A percentile compares a stretch with the other conserved stretches of the same genome.
Evolutionary conservation across 2,797 vertebrate species (phyloP).

Genomic region (Poecilia velifera): DNA sequence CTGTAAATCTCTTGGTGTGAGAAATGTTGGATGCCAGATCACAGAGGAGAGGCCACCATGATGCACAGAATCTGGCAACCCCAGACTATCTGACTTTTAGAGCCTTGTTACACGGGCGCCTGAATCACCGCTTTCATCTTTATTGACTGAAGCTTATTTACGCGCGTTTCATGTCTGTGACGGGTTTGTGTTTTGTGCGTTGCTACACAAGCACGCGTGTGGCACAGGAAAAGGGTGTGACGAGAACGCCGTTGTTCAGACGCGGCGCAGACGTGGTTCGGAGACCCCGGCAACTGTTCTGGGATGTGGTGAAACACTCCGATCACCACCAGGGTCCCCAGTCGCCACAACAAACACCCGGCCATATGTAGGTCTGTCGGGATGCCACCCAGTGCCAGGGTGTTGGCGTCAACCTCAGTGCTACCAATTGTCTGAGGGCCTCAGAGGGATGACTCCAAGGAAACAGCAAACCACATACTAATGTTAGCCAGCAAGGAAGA

Average conservation of each 20-base stretch:
- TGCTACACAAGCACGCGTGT: constrained; percentile 58
- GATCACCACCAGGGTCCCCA: constrained; percentile 52
- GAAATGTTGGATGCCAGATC: constrained; percentile 42
- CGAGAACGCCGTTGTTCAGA: constrained; percentile 60
- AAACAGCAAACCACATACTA: constrained; percentile 51
- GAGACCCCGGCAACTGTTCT: constrained; percentile 57
- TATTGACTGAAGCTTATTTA: constrained; percentile 45
- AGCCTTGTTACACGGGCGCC: constrained; percentile 40
- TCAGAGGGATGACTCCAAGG: constrained; percentile 37
- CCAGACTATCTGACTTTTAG: constrained; percentile 27
- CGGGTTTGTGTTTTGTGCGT: constrained; percentile 49
- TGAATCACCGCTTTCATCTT: constrained; percentile 45
- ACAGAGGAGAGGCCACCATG: constrained; percentile 52
- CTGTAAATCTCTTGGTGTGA: constrained; percentile 55
- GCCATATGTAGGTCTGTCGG: constrained; percentile 66
- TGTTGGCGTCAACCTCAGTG: constrained; percentile 56
- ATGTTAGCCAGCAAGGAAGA: constrained; percentile 12
- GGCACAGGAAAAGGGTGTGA: constrained; percentile 63
- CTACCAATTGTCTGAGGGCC: constrained; percentile 58
- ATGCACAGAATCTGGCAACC: constrained; percentile 39
- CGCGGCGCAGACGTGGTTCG: constrained; percentile 54
- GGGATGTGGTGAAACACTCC: constrained; percentile 72
- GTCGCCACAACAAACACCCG: constrained; percentile 72
- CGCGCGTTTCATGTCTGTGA: constrained; percentile 44
- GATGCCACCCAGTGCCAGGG: constrained; percentile 71